A percentile compares a stretch with the other conserved stretches of the same genome.
Conservation (phyloP, 2,113 vertebrate genomes). For the Cynopterus brachyotis region DNA sequence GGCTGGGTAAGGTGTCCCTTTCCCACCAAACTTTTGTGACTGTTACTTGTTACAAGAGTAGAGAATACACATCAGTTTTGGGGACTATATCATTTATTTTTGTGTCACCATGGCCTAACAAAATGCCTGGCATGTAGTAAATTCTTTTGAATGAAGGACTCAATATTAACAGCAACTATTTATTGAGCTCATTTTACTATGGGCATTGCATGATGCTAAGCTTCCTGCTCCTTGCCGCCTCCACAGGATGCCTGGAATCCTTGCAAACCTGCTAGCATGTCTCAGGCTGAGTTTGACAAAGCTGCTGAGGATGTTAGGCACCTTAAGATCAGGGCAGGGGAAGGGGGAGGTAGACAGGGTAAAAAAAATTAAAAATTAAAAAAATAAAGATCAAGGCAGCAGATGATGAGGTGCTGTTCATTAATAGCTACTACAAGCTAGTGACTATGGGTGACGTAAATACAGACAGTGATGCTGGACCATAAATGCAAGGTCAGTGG, state of each 20-base stretch:
- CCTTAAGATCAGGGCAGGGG: conserved; percentile 86
- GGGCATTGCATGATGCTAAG: neutral
- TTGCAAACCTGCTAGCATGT: neutral
- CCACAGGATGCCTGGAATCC: neutral
- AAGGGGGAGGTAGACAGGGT: no score
- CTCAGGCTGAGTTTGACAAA: conserved; percentile 89
- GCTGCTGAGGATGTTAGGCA: conserved; percentile 92
- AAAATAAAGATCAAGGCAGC: conserved; percentile 80
- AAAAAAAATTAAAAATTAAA: no score
- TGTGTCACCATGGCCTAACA: neutral
- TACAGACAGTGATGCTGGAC: conserved; percentile 73
- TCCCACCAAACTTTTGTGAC: neutral
- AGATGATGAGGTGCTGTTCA: conserved; percentile 91
- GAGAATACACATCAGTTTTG: neutral
- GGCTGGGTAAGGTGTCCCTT: neutral
- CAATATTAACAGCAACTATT: neutral
- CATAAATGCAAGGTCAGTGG: neutral
- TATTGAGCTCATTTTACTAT: neutral
- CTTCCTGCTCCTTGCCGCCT: neutral
- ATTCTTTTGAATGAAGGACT: neutral
- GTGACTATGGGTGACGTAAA: conserved; percentile 92
- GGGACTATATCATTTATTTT: neutral
- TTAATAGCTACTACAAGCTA: conserved; percentile 93
- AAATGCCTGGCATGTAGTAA: neutral
- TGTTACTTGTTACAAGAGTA: neutral